A percentile compares a stretch with the other conserved stretches of the same genome.
Evolutionary conservation across 1,140 invertebrate genomes (phyloP).

Genomic region (Scaptomyza montana): DNA sequence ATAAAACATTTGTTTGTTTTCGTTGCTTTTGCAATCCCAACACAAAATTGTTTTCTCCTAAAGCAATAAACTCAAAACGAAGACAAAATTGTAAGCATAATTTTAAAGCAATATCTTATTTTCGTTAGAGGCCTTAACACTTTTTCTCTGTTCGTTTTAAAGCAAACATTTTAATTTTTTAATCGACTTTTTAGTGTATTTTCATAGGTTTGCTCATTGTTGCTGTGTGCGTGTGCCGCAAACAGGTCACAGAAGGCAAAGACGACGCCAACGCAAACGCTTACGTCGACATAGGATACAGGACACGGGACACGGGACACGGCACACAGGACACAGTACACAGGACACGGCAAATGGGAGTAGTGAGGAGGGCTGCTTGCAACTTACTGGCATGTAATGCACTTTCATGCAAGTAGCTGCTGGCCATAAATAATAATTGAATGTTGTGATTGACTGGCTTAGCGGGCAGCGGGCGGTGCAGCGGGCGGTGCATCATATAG

Average conservation of each 20-base stretch:
- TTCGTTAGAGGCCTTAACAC: too few relatives aligned
- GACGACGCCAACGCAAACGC: not conserved
- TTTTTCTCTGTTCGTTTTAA: too few relatives aligned
- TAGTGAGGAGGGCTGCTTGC: constrained; percentile 14
- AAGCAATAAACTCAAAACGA: too few relatives aligned
- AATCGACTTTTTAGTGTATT: not conserved
- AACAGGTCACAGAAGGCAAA: constrained; percentile 41
- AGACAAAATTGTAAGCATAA: too few relatives aligned
- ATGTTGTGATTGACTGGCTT: constrained; percentile 60
- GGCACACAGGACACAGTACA: not conserved
- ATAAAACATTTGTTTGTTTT: too few relatives aligned
- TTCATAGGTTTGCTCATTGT: not conserved
- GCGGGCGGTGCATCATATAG: not conserved
- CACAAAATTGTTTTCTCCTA: too few relatives aligned
- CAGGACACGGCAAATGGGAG: not conserved
- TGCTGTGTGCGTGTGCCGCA: constrained; percentile 32
- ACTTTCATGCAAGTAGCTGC: constrained; percentile 42
- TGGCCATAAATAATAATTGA: constrained; percentile 69
- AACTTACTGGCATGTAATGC: constrained; percentile 34
- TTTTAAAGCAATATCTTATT: too few relatives aligned
- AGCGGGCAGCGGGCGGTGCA: constrained; percentile 2
- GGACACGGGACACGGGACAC: constrained; percentile 1
- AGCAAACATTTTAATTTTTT: too few relatives aligned
- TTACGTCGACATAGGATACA: constrained; percentile 3
- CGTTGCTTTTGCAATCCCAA: too few relatives aligned